Conservation (phyloP, 2,797 vertebrate genomes). For the Jordanella pulchra region DNA sequence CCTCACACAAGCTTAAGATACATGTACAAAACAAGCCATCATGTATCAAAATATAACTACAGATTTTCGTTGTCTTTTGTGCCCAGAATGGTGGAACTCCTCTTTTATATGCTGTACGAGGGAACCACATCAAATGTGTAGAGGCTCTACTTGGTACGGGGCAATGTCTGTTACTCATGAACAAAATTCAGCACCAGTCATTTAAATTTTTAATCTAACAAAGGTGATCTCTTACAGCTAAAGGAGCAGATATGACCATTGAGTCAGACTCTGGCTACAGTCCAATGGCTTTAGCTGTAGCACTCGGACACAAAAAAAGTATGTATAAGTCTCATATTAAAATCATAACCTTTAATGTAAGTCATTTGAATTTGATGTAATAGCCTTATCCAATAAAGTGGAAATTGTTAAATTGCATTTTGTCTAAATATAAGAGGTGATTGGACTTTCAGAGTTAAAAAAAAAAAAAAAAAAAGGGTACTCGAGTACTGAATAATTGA, state of each 20-base stretch:
- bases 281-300: slow-evolving; percentile 94
- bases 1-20: background rate
- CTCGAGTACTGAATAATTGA: too few relatives aligned
- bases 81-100: slow-evolving; percentile 94
- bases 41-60: background rate
- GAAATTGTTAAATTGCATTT: background rate
- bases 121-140: slow-evolving; percentile 93
- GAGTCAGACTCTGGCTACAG: slow-evolving; percentile 96
- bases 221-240: slow-evolving; percentile 71
- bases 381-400: background rate
- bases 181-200: background rate
- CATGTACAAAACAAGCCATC: background rate
- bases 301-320: slow-evolving; percentile 92
- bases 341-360: background rate
- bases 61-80: slow-evolving; percentile 5
- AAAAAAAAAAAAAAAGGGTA: too few relatives aligned
- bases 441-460: too few relatives aligned
- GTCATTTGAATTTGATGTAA: background rate
- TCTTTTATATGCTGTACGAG: slow-evolving; percentile 93
- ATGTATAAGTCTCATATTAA: slow-evolving; percentile 30
- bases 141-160: slow-evolving; percentile 88
- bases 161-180: background rate
- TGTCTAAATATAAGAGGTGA: too few relatives aligned
- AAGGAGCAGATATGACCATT: slow-evolving; percentile 91
- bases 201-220: slow-evolving; percentile 5